phyloP scores from a whole-genome alignment of 2,797 vertebrate species.

The Hafferia zeledoni region DNA sequence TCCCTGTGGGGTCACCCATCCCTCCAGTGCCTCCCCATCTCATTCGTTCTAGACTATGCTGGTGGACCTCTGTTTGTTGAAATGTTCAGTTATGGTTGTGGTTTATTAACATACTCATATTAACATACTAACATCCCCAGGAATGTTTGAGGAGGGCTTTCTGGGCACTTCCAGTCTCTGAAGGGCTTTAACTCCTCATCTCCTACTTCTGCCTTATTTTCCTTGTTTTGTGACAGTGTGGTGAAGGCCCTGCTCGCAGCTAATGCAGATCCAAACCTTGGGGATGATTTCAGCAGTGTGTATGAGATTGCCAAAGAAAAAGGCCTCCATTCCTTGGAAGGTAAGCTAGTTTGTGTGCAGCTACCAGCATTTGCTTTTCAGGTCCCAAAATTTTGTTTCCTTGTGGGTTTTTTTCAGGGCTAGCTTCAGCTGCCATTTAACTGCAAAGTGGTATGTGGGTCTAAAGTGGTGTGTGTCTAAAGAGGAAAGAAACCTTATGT shows the following conservation, averaged over 20 bases:
- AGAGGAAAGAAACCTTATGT: not conserved
- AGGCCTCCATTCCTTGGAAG: conserved; percentile 93
- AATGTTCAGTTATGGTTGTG: not conserved
- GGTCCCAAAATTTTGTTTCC: not conserved
- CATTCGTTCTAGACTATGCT: not conserved
- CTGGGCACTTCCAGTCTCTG: not conserved
- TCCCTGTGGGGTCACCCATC: not conserved
- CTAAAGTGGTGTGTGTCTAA: not conserved
- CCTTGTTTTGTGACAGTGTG: conserved; percentile 77
- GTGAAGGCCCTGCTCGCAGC: conserved; percentile 87
- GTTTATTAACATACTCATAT: not conserved
- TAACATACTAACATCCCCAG: not conserved
- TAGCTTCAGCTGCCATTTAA: not conserved
- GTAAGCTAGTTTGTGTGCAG: conserved; percentile 63
- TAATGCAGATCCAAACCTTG: conserved; percentile 89
- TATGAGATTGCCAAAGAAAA: conserved; percentile 91
- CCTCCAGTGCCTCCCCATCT: not conserved
- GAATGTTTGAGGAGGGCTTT: not conserved
- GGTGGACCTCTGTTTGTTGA: not conserved
- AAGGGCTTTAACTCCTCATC: not conserved
- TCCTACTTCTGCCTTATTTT: not conserved
- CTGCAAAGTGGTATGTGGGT: not conserved
- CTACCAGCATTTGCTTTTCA: not conserved
- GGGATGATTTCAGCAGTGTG: conserved; percentile 93
- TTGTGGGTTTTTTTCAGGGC: accelerated